A percentile compares a stretch with the other conserved stretches of the same genome.
Conservation (phyloP, 2,113 vertebrate species). For the Emberiza fucata region DNA sequence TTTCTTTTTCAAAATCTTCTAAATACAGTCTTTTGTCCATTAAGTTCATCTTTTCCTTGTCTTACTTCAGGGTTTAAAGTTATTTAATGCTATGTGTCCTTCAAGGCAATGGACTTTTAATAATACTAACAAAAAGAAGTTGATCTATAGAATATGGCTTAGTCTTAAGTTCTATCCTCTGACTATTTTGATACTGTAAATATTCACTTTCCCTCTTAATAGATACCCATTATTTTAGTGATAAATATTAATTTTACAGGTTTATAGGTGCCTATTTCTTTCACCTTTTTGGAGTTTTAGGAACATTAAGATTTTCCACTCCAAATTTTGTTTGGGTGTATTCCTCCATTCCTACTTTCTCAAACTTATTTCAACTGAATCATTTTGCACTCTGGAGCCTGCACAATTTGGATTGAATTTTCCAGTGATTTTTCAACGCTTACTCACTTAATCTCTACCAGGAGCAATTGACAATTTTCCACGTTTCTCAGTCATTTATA, state of each 20-base stretch:
- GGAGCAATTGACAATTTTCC: neutral
- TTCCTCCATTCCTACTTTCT: neutral
- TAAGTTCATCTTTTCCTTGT: neutral
- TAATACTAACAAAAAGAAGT: neutral
- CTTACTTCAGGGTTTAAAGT: neutral
- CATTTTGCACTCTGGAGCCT: neutral
- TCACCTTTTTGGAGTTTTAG: neutral
- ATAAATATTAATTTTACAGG: neutral
- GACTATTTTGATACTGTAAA: neutral
- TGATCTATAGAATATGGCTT: neutral
- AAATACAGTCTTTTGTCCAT: neutral
- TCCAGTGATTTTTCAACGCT: neutral
- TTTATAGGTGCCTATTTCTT: neutral
- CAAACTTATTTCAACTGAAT: neutral
- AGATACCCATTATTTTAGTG: neutral
- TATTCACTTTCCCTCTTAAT: neutral
- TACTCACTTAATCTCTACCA: neutral
- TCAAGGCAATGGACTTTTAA: neutral
- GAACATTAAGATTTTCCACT: neutral
- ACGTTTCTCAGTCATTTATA: neutral
- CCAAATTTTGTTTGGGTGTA: neutral
- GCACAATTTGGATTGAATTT: neutral
- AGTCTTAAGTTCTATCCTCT: neutral
- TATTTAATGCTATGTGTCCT: neutral
- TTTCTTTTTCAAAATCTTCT: neutral